A percentile compares a stretch with the other conserved stretches of the same genome.
Evolutionary conservation across 2,797 vertebrate species (phyloP).

Genomic region (Gambusia yucatana): DNA sequence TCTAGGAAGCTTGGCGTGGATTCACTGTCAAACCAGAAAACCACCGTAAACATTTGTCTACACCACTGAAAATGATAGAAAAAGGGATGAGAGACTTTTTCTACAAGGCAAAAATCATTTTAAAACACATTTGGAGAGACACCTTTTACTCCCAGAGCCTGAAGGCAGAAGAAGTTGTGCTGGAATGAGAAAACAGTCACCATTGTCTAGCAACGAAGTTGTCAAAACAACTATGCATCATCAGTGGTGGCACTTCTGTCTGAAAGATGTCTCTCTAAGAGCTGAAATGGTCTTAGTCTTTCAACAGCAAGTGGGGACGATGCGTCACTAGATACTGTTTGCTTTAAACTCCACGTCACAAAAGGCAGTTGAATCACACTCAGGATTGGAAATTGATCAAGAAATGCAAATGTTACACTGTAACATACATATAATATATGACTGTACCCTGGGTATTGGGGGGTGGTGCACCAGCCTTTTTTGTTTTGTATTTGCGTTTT

Average conservation of each 20-base stretch:
- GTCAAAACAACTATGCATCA: slow-evolving; percentile 5
- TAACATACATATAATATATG: too few species aligned
- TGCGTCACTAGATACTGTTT: neutral
- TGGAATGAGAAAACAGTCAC: neutral
- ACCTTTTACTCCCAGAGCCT: neutral
- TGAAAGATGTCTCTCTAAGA: neutral
- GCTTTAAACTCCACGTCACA: neutral
- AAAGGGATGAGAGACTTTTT: neutral
- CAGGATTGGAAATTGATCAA: neutral
- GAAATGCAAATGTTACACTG: neutral
- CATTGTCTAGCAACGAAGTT: neutral
- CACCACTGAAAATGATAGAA: neutral
- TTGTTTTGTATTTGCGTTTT: too few species aligned
- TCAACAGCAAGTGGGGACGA: neutral
- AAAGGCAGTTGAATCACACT: neutral
- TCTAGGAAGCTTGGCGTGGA: neutral
- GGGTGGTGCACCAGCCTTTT: too few species aligned
- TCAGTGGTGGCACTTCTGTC: neutral
- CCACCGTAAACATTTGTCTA: neutral
- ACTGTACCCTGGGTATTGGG: too few species aligned
- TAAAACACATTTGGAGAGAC: neutral
- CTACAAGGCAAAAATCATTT: neutral
- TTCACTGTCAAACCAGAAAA: neutral
- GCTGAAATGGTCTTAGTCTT: neutral
- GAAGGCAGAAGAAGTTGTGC: neutral